Evolutionary conservation across 2,797 vertebrate genomes (phyloP).

Genomic region (Enteromius thamalakanensis): DNA sequence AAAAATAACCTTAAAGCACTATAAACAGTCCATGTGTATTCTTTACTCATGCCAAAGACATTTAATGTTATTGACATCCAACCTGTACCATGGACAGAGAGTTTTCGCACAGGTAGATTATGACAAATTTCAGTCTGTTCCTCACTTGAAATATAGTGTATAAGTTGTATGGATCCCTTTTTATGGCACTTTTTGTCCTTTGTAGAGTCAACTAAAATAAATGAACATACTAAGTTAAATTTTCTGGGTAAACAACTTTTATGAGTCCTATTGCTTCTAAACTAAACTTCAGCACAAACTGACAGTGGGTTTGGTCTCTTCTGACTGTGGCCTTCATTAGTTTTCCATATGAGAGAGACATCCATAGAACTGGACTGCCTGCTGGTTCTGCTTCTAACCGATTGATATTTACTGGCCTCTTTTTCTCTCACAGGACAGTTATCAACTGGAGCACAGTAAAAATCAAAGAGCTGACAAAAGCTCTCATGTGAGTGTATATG

Average conservation of each 20-base stretch:
- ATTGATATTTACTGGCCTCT: constrained; percentile 51
- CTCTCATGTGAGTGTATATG: constrained; percentile 8
- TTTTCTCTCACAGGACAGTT: constrained; percentile 47
- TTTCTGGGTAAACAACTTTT: no score
- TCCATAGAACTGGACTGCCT: constrained; percentile 31
- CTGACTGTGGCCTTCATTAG: constrained; percentile 35
- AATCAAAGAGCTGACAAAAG: constrained; percentile 38
- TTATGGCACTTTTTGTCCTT: not conserved
- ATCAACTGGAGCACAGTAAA: constrained; percentile 50
- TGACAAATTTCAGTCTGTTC: not conserved
- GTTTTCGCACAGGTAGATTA: not conserved
- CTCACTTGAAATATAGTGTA: not conserved
- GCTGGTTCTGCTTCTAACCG: constrained; percentile 22
- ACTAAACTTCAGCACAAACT: not conserved
- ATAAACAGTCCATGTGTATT: not conserved
- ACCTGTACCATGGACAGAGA: not conserved
- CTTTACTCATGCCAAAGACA: not conserved
- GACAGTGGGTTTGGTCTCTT: constrained; percentile 23
- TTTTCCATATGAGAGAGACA: constrained; percentile 17
- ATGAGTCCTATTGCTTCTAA: not conserved
- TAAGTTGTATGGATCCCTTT: not conserved
- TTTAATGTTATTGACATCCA: not conserved
- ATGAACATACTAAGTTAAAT: not conserved
- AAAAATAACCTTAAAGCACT: not conserved
- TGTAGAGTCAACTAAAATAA: not conserved